These are phyloP conservation scores for Rhynchonema sp. DNA, from an alignment of 2,888 invertebrate genomes.

Conservation along the genomic window DNA sequence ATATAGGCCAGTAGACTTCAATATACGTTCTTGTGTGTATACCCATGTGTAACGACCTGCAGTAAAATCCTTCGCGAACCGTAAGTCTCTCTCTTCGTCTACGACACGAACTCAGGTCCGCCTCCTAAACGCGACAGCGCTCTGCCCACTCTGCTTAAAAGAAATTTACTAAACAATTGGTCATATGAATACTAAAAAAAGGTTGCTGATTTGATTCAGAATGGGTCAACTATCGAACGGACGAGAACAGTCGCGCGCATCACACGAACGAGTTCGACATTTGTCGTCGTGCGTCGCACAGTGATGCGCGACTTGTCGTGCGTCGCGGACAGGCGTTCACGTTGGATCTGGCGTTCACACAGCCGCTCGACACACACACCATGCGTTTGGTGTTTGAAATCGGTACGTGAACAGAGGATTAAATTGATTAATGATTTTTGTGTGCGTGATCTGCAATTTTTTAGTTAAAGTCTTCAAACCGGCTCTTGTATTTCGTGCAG, in stretches of 20 bases:
- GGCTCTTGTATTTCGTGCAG: neutral
- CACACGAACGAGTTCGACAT: constrained; percentile 21
- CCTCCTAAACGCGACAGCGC: no score
- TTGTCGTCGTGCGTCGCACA: constrained; percentile 8
- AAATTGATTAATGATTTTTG: neutral
- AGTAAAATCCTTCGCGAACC: no score
- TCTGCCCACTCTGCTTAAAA: no score
- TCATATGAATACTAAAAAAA: neutral
- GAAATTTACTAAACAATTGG: no score
- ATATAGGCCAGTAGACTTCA: no score
- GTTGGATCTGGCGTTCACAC: constrained; percentile 13
- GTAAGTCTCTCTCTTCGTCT: no score
- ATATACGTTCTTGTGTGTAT: no score
- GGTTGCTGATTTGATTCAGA: constrained; percentile 17
- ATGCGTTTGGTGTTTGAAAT: constrained; percentile 12
- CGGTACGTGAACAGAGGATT: constrained; percentile 10
- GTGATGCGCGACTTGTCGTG: constrained; percentile 6
- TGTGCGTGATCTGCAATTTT: neutral
- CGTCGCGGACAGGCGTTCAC: constrained; percentile 19
- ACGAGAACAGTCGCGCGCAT: constrained; percentile 14
- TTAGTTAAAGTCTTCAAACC: neutral
- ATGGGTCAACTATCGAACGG: constrained; percentile 17
- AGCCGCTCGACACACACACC: constrained; percentile 12
- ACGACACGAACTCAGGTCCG: no score
- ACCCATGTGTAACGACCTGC: no score